A percentile compares a stretch with the other conserved stretches of the same genome.
Evolutionary conservation across 2,888 invertebrate genomes (phyloP).

Genomic region (Epistrophe grossulariae): DNA sequence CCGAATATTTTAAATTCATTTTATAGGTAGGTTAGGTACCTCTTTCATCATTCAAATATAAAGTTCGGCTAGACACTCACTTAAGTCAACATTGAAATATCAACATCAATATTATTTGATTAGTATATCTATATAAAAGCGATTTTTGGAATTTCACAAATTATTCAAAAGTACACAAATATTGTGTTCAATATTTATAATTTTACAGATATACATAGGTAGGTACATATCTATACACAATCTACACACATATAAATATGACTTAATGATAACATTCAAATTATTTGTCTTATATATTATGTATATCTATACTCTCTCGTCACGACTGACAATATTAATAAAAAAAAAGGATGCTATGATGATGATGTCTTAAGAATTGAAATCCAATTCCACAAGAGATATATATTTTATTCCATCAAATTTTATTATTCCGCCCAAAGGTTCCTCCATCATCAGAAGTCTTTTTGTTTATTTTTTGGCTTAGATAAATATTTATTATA

Average conservation of each 20-base stretch:
- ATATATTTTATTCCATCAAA: constrained; percentile 18
- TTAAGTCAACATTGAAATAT: background rate
- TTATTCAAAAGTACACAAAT: background rate
- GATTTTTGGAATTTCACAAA: background rate
- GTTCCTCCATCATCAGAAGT: background rate
- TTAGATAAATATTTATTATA: constrained; percentile 16
- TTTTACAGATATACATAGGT: background rate
- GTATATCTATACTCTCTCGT: no score
- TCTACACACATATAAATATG: background rate
- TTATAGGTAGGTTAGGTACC: background rate
- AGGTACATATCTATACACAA: background rate
- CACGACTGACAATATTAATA: background rate
- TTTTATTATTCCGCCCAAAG: constrained; percentile 10
- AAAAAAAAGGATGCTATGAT: background rate
- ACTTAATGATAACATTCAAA: constrained; percentile 15
- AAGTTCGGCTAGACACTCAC: constrained; percentile 2
- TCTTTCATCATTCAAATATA: background rate
- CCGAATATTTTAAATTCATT: background rate
- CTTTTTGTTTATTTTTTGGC: background rate
- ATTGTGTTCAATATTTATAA: background rate
- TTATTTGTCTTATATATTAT: background rate
- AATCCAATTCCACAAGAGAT: background rate
- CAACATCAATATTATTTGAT: background rate
- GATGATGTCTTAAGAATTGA: background rate
- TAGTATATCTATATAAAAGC: background rate